phyloP scores from a whole-genome alignment of 2,888 invertebrate genomes.

The Xestobium rufovillosum region DNA sequence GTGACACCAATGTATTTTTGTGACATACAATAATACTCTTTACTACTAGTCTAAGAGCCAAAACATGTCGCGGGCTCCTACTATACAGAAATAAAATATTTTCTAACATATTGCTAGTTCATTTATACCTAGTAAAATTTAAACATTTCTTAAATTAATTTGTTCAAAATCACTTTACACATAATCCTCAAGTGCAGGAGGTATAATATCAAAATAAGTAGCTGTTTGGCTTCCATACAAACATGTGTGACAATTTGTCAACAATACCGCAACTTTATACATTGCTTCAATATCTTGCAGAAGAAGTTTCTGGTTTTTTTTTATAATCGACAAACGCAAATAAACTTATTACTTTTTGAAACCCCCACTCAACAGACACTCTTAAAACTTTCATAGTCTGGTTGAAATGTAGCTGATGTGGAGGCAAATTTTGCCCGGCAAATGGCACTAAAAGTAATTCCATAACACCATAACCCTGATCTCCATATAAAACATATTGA shows the following conservation, averaged over 20 bases:
- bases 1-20: too few species aligned
- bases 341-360: constrained; percentile 19
- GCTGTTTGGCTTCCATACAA: background rate
- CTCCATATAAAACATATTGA: constrained; percentile 21
- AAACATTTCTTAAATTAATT: too few species aligned
- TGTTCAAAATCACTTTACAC: too few species aligned
- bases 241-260: background rate
- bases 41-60: too few species aligned
- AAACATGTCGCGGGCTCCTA: too few species aligned
- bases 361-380: constrained; percentile 23
- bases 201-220: background rate
- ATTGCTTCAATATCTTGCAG: background rate
- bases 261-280: background rate
- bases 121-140: too few species aligned
- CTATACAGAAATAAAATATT: too few species aligned
- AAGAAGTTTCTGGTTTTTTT: constrained; percentile 1
- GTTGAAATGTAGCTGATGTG: constrained; percentile 10
- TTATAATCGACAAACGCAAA: constrained; percentile 15
- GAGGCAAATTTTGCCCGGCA: constrained; percentile 11
- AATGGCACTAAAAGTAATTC: too few species aligned
- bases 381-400: constrained; percentile 9
- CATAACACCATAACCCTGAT: constrained; percentile 21
- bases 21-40: too few species aligned
- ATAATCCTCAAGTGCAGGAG: too few species aligned
- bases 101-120: too few species aligned